phyloP scores from a whole-genome alignment of 1,140 invertebrate genomes.

The Marisa cornuarietis region DNA sequence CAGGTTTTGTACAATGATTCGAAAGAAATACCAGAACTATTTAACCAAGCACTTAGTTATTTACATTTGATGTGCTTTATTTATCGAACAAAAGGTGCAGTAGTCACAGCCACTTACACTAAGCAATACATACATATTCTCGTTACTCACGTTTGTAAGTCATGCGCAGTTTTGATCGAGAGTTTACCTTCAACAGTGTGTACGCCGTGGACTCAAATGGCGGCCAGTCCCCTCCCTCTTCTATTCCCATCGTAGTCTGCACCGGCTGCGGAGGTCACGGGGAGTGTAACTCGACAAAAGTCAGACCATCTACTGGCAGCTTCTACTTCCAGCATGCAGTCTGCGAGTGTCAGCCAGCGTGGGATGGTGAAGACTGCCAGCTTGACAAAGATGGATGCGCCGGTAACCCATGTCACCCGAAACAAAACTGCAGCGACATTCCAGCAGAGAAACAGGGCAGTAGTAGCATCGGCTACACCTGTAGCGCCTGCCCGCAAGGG shows the following conservation, averaged over 20 bases:
- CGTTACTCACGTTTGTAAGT: too few relatives aligned
- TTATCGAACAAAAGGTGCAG: too few relatives aligned
- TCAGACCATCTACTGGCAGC: neutral
- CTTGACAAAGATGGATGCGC: constrained; percentile 24
- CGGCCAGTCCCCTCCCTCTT: constrained; percentile 9
- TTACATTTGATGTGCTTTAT: too few relatives aligned
- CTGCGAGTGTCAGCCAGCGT: neutral
- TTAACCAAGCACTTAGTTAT: too few relatives aligned
- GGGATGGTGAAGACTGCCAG: constrained; percentile 24
- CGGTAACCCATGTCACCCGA: constrained; percentile 19
- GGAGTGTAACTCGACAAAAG: constrained; percentile 14
- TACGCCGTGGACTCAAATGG: constrained; percentile 11
- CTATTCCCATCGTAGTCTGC: constrained; percentile 13
- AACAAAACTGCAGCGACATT: constrained; percentile 21
- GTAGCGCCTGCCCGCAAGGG: constrained; percentile 11
- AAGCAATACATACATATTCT: too few relatives aligned
- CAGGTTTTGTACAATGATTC: too few relatives aligned
- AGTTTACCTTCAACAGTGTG: constrained; percentile 4
- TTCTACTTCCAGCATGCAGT: constrained; percentile 10
- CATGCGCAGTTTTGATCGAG: too few relatives aligned
- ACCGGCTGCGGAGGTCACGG: constrained; percentile 22
- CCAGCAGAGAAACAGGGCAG: neutral
- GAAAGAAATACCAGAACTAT: too few relatives aligned
- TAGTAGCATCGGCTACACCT: constrained; percentile 3
- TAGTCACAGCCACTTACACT: too few relatives aligned